These are phyloP conservation scores for Cheilosia vernalis DNA, from an alignment of 2,888 invertebrate genomes.

Conservation along the genomic window DNA sequence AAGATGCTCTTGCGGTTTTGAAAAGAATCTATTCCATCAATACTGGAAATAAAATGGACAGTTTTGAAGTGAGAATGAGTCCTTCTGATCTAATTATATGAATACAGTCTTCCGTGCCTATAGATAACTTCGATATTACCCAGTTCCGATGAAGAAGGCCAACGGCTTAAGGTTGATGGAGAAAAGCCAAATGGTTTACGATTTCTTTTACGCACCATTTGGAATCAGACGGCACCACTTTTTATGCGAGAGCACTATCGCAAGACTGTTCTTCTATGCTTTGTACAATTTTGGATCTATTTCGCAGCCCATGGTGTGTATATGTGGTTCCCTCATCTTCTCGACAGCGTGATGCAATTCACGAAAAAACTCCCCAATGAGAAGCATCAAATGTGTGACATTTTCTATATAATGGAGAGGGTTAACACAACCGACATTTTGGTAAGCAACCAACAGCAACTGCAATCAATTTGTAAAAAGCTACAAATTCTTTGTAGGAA, in stretches of 20 bases:
- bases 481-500: constrained; percentile 9
- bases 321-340: constrained; percentile 82
- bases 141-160: too few relatives aligned
- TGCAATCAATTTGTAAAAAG: too few relatives aligned
- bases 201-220: constrained; percentile 77
- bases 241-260: constrained; percentile 78
- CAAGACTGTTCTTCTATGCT: constrained; percentile 79
- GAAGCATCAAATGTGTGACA: too few relatives aligned
- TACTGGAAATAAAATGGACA: too few relatives aligned
- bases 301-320: constrained; percentile 80
- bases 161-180: background rate
- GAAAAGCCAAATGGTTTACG: constrained; percentile 6
- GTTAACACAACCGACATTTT: constrained; percentile 22
- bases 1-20: too few relatives aligned
- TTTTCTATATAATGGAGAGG: constrained; percentile 72
- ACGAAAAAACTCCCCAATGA: too few relatives aligned
- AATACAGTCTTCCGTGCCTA: too few relatives aligned
- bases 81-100: too few relatives aligned
- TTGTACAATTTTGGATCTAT: constrained; percentile 80
- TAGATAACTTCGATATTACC: too few relatives aligned
- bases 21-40: too few relatives aligned
- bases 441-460: background rate
- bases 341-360: constrained; percentile 79
- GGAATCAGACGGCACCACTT: constrained; percentile 81
- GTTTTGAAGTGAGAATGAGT: too few relatives aligned